Base-by-base conservation (phyloP, 2,113 vertebrate genomes). In the Microcebus ravelobensis region DNA sequence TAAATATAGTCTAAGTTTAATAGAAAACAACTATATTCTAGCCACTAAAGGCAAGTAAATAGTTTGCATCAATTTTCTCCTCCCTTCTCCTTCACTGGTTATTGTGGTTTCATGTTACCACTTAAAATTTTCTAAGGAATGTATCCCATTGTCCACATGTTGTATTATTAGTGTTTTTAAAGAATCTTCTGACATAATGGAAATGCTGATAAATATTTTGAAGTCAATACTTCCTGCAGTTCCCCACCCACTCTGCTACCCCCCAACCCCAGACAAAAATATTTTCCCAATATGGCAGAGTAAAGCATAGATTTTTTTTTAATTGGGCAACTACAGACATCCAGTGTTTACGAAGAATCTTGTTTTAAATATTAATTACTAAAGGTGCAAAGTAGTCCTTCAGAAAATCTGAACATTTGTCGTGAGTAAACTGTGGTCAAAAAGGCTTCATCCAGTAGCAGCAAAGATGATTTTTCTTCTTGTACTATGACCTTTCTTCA, bases 141-240 rank as follows among this genome's bases (percentile, higher is more conserved):
- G 5, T 39, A 88, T 34, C 36, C 34, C 29, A 20, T 17, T 79
- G 52, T 88, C 34, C 39, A n/a, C 8, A 36, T 36, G 59, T 34
- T 76, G 52, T 0, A 50, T 77, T 74, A 65, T 52, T 27, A 76
- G 29, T 48, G 34, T 90, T 89, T 29, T 29, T 61, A 84, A 65
- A 59, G 83, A 31, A 59, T 13, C 2, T 74, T 80, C 88, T 21
- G 29, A 95, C 94, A 93, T 50, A 84, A 67, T 29, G 31, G 29
- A 82, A 92, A 65, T 90, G 59, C n/a, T 83, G 70, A 48, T 20
- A 85, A 34, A 25, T 83, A 82, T 74, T 90, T 94, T 94, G 77
- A 97, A 91, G 45, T 84, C 20, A 91, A 71, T 48, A 55, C 12
- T 90, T 73, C 55, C 68, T 84, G 45, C 6, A 45, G 23, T 70